A percentile compares a stretch with the other conserved stretches of the same genome.
Evolutionary conservation across 2,888 invertebrate species (phyloP).

Genomic region (Cryptophagus acutangulus): DNA sequence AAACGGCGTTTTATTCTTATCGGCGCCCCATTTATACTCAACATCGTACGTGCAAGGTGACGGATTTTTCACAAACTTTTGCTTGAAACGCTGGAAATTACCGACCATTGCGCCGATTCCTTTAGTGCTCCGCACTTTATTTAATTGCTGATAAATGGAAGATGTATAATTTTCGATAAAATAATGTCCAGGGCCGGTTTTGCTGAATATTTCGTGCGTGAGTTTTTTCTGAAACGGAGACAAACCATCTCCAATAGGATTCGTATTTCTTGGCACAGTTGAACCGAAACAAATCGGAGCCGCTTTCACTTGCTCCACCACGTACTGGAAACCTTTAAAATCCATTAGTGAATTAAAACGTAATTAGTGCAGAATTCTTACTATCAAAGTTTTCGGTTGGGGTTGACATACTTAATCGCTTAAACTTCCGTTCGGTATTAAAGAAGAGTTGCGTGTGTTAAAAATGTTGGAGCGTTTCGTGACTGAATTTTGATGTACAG

Average conservation of each 20-base stretch:
- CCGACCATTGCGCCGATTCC: constrained; percentile 38
- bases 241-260: constrained; percentile 34
- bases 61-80: constrained; percentile 33
- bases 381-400: no score
- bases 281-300: constrained; percentile 41
- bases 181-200: constrained; percentile 34
- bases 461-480: no score
- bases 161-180: constrained; percentile 30
- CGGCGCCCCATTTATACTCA: constrained; percentile 18
- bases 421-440: no score
- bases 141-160: constrained; percentile 28
- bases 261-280: constrained; percentile 30
- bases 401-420: no score
- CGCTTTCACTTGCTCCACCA: constrained; percentile 37
- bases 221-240: constrained; percentile 34
- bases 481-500: no score
- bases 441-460: no score
- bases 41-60: constrained; percentile 39
- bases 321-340: constrained; percentile 44
- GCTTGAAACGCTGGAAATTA: constrained; percentile 33
- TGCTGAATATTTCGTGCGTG: constrained; percentile 26
- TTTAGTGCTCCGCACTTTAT: constrained; percentile 38
- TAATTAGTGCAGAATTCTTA: no score
- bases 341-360: no score
- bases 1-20: constrained; percentile 33